A percentile compares a stretch with the other conserved stretches of the same genome.
Evolutionary conservation across 2,797 vertebrate genomes (phyloP).

Genomic region (Sphaeramia orbicularis): DNA sequence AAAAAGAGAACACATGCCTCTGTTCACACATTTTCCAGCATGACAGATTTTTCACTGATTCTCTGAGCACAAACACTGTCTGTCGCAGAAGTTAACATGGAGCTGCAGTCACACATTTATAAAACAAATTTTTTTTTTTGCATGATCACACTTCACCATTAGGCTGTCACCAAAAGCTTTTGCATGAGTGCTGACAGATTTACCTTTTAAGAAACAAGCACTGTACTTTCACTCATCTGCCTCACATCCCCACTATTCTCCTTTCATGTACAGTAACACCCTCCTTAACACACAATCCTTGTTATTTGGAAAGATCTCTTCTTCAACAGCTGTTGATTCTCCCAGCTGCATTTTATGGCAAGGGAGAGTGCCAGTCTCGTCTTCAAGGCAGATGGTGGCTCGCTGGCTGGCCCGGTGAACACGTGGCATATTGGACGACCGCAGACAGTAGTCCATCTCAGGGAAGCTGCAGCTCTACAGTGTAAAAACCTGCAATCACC

Average conservation of each 20-base stretch:
- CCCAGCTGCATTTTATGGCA: slow-evolving; percentile 72
- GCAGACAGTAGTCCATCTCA: slow-evolving; percentile 49
- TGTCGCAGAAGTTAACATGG: slow-evolving; percentile 27
- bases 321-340: slow-evolving; percentile 77
- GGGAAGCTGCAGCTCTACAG: slow-evolving; percentile 36
- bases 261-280: slow-evolving; percentile 47
- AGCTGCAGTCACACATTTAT: slow-evolving; percentile 35
- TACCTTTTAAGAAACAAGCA: slow-evolving; percentile 66
- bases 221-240: slow-evolving; percentile 52
- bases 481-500: slow-evolving; percentile 51
- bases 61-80: slow-evolving; percentile 26
- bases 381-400: slow-evolving; percentile 78
- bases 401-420: slow-evolving; percentile 62
- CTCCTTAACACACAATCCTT: slow-evolving; percentile 24
- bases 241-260: slow-evolving; percentile 51
- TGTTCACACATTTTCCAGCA: slow-evolving; percentile 31
- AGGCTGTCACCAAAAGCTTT: slow-evolving; percentile 52
- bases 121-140: slow-evolving; percentile 39
- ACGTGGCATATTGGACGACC: slow-evolving; percentile 72
- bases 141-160: slow-evolving; percentile 61
- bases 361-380: slow-evolving; percentile 73
- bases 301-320: slow-evolving; percentile 65
- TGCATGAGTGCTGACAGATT: slow-evolving; percentile 70
- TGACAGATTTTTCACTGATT: slow-evolving; percentile 18
- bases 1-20: slow-evolving; percentile 15